Percentiles rank a stretch among this genome's conserved stretches.
phyloP scores from a whole-genome alignment of 2,888 invertebrate genomes.

The Agrochola circellaris region DNA sequence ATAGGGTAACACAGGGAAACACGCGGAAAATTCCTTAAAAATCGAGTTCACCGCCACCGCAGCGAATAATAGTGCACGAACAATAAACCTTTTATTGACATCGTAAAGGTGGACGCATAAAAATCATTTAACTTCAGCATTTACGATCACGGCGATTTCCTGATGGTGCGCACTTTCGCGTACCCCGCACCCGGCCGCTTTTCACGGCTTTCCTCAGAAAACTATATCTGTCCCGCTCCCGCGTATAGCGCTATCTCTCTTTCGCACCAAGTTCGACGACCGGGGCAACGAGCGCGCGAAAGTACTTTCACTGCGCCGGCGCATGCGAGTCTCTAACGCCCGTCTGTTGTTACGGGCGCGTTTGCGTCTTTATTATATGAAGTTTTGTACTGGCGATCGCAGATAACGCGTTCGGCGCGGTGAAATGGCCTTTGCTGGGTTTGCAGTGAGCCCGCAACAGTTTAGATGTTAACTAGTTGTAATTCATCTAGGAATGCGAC shows the following conservation, averaged over 20 bases:
- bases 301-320: slow-evolving; percentile 90
- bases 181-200: slow-evolving; percentile 79
- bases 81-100: slow-evolving; percentile 81
- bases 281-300: slow-evolving; percentile 90
- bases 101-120: slow-evolving; percentile 84
- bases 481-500: slow-evolving; percentile 85
- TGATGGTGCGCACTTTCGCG: slow-evolving; percentile 85
- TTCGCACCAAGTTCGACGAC: slow-evolving; percentile 85
- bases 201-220: slow-evolving; percentile 86
- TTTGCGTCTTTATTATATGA: slow-evolving; percentile 79
- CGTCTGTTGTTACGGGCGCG: slow-evolving; percentile 78
- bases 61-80: slow-evolving; percentile 72
- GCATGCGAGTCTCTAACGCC: slow-evolving; percentile 83
- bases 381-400: slow-evolving; percentile 73
- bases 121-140: slow-evolving; percentile 81
- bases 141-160: slow-evolving; percentile 85
- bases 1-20: slow-evolving; percentile 31
- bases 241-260: slow-evolving; percentile 72
- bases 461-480: slow-evolving; percentile 79
- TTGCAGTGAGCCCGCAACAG: slow-evolving; percentile 72
- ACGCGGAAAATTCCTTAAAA: slow-evolving; percentile 69
- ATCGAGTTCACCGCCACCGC: slow-evolving; percentile 67
- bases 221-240: slow-evolving; percentile 78
- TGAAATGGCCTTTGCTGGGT: slow-evolving; percentile 78
- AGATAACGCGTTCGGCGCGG: slow-evolving; percentile 75